A percentile compares a stretch with the other conserved stretches of the same genome.
Conservation (phyloP, 2,113 vertebrate genomes). For the Odocoileus virginianus region DNA sequence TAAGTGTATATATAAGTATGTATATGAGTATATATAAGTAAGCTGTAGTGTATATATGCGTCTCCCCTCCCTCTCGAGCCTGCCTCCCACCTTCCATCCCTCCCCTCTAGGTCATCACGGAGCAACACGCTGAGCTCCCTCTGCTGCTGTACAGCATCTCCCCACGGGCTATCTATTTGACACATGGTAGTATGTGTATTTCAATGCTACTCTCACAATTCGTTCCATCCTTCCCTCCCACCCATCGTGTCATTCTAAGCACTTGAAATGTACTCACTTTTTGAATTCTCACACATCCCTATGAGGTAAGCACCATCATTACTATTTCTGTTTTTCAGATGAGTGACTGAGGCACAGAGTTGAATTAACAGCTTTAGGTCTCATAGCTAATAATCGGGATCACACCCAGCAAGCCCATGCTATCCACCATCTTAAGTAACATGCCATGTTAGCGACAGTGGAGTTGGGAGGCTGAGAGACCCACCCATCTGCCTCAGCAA, state of each 20-base stretch:
- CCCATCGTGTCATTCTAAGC: not conserved
- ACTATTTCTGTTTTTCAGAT: not conserved
- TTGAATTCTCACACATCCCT: not conserved
- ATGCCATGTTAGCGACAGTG: accelerated
- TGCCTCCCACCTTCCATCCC: not conserved
- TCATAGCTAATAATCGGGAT: not conserved
- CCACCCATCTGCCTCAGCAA: not conserved
- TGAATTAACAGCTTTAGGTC: not conserved
- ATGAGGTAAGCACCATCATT: not conserved
- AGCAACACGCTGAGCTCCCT: not conserved
- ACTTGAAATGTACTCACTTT: not conserved
- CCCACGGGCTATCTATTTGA: accelerated
- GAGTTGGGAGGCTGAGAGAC: not conserved
- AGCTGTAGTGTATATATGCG: not conserved
- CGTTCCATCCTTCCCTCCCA: not conserved
- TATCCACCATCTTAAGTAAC: not conserved
- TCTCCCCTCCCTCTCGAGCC: not conserved
- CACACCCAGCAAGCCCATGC: no score
- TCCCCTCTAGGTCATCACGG: not conserved
- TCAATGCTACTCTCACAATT: not conserved
- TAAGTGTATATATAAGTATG: not conserved
- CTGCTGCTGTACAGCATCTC: not conserved
- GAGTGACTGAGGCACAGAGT: not conserved
- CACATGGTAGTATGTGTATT: not conserved
- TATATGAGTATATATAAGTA: not conserved